Conservation (phyloP, 2,113 vertebrate genomes). For the Columba livia region DNA sequence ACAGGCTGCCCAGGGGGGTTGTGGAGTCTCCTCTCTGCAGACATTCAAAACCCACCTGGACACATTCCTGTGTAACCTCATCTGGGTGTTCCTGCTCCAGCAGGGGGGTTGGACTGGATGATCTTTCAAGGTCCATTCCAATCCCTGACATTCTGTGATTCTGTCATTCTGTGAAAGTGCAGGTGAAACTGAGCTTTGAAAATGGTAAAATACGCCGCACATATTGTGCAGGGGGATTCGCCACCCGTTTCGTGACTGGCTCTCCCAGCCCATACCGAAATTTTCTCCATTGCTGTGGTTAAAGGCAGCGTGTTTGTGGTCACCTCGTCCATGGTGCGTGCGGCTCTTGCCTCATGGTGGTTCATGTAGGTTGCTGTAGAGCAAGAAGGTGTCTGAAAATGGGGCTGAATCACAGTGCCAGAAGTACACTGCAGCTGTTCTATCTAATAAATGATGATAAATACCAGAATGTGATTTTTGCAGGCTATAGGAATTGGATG, state of each 20-base stretch:
- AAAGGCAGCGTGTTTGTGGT: too few species aligned
- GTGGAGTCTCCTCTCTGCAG: too few species aligned
- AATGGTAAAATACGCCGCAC: fast-evolving
- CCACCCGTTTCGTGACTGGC: too few species aligned
- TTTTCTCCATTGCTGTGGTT: not conserved
- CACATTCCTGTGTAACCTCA: too few species aligned
- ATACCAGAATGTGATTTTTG: not conserved
- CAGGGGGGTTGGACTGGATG: too few species aligned
- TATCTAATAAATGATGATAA: not conserved
- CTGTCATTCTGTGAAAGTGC: fast-evolving
- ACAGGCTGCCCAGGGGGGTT: too few species aligned
- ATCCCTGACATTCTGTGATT: too few species aligned
- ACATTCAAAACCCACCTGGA: too few species aligned
- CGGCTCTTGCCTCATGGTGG: fast-evolving
- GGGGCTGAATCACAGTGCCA: too few species aligned
- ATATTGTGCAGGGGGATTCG: fast-evolving
- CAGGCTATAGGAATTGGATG: not conserved
- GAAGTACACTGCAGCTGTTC: too few species aligned
- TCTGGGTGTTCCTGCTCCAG: too few species aligned
- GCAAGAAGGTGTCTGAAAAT: not conserved
- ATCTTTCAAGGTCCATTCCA: too few species aligned
- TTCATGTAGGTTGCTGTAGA: fast-evolving
- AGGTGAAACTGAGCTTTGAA: not conserved
- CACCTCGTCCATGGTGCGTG: fast-evolving
- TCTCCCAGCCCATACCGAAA: not conserved